phyloP scores from a whole-genome alignment of 2,888 invertebrate species.

The Dendrolimus pini region DNA sequence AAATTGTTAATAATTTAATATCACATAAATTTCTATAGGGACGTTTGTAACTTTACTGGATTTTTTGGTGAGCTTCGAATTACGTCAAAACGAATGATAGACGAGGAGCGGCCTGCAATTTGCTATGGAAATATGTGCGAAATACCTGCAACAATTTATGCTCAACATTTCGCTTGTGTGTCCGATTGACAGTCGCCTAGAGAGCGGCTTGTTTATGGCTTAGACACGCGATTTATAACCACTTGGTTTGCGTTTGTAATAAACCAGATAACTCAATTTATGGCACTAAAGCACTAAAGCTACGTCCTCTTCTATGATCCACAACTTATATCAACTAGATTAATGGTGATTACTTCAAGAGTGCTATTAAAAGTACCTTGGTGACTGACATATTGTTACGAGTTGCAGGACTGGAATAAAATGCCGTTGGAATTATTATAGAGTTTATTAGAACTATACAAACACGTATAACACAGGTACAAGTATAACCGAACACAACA shows the following conservation, averaged over 20 bases:
- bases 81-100: constrained; percentile 47
- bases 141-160: constrained; percentile 43
- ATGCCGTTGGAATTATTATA: too few species aligned
- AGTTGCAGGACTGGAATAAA: too few species aligned
- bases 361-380: constrained; percentile 14
- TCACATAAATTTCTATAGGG: constrained; percentile 33
- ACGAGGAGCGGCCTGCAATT: constrained; percentile 44
- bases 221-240: constrained; percentile 40
- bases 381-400: too few species aligned
- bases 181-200: constrained; percentile 50
- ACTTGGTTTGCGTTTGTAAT: constrained; percentile 46
- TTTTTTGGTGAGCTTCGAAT: constrained; percentile 36
- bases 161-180: constrained; percentile 24
- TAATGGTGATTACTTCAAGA: constrained; percentile 36
- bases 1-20: constrained; percentile 11
- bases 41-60: constrained; percentile 40
- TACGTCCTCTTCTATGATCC: constrained; percentile 36
- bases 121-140: constrained; percentile 36
- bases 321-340: constrained; percentile 41
- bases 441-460: too few species aligned
- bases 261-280: constrained; percentile 58
- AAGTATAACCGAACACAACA: too few species aligned
- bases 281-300: constrained; percentile 39
- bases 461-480: too few species aligned
- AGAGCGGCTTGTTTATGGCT: constrained; percentile 43